phyloP scores from a whole-genome alignment of 2,113 vertebrate genomes.

The Poeciliopsis turrubarensis region DNA sequence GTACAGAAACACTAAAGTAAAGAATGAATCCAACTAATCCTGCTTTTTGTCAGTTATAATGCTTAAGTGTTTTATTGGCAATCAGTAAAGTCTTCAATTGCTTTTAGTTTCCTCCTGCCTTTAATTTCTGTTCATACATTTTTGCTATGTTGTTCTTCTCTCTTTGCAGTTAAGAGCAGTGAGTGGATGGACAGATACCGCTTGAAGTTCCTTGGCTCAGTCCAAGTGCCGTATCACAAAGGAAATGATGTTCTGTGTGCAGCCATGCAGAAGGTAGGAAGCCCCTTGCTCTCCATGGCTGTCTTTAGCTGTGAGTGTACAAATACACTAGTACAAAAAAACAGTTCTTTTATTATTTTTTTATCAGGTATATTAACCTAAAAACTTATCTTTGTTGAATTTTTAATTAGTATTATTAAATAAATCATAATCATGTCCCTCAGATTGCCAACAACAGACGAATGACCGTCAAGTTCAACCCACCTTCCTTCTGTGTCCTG shows the following conservation, averaged over 20 bases:
- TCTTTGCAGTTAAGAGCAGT: constrained; percentile 80
- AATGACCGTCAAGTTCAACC: constrained; percentile 97
- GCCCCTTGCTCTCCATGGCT: not conserved
- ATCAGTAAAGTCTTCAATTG: too few relatives aligned
- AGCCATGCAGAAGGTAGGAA: constrained; percentile 96
- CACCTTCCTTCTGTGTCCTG: constrained; percentile 92
- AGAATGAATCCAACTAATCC: not conserved
- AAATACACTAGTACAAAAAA: not conserved
- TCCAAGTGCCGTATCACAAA: constrained; percentile 97
- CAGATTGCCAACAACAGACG: constrained; percentile 96
- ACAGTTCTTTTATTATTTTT: too few relatives aligned
- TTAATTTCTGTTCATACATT: too few relatives aligned
- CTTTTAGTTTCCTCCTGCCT: too few relatives aligned
- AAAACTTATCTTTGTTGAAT: not conserved
- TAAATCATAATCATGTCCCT: constrained; percentile 2
- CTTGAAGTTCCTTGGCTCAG: constrained; percentile 95
- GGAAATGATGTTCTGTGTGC: constrained; percentile 96
- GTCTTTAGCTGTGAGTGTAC: not conserved
- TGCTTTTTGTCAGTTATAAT: not conserved
- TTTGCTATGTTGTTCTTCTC: too few relatives aligned
- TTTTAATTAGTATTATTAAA: too few relatives aligned
- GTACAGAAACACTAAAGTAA: not conserved
- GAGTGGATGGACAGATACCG: constrained; percentile 94
- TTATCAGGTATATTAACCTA: not conserved
- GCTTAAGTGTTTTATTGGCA: too few relatives aligned